phyloP scores from a whole-genome alignment of 2,888 invertebrate genomes.

The Gortyna flavago region DNA sequence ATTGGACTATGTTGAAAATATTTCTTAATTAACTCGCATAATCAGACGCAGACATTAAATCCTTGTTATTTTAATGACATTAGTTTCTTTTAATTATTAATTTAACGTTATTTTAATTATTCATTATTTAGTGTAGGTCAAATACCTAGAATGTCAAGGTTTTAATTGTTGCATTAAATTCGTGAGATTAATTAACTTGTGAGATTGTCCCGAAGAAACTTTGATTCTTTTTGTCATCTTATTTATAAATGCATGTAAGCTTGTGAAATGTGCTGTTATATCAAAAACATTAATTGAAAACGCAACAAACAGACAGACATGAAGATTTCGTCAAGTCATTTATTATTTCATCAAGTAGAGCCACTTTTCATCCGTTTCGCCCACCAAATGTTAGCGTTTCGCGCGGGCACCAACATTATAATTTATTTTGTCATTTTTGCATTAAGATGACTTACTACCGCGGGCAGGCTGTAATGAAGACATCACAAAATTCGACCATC shows the following conservation, averaged over 20 bases:
- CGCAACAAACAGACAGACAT: background rate
- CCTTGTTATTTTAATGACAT: conserved; percentile 51
- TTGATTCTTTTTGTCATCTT: no score
- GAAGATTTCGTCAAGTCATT: background rate
- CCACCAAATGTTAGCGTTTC: conserved; percentile 69
- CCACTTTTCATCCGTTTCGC: conserved; percentile 47
- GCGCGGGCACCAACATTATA: conserved; percentile 70
- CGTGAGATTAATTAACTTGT: background rate
- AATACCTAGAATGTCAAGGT: conserved; percentile 42
- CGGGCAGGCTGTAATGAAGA: conserved; percentile 73
- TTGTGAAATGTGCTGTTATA: no score
- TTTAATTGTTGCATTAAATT: conserved; percentile 30
- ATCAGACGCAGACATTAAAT: conserved; percentile 35
- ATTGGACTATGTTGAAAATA: conserved; percentile 35
- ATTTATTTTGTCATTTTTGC: conserved; percentile 78
- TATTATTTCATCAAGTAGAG: conserved; percentile 69
- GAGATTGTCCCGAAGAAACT: background rate
- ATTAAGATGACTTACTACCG: conserved; percentile 72
- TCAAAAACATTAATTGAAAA: background rate
- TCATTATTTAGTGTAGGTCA: conserved; percentile 51
- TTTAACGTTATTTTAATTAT: background rate
- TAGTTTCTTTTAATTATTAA: background rate
- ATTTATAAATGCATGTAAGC: background rate
- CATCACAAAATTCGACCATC: conserved; percentile 72
- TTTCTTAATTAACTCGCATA: conserved; percentile 57